phyloP scores from a whole-genome alignment of 1,140 invertebrate species.

The Gonatopus flavifemur region DNA sequence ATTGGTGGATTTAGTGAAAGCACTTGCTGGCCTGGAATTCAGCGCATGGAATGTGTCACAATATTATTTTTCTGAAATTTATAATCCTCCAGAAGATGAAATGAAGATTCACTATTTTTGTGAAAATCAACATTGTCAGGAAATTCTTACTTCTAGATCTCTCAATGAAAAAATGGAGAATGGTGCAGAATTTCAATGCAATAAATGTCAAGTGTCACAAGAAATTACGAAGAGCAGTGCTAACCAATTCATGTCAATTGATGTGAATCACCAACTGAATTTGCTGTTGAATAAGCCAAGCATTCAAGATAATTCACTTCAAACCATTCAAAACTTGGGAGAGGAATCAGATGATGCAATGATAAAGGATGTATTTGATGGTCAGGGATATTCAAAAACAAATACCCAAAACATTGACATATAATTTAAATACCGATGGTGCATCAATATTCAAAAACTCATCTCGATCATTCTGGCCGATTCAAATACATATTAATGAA shows the following conservation, averaged over 20 bases:
- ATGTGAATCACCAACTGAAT: slow-evolving; percentile 22
- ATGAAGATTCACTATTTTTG: too few species aligned
- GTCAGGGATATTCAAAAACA: not conserved
- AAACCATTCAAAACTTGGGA: not conserved
- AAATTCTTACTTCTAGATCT: too few species aligned
- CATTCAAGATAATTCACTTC: not conserved
- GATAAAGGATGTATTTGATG: slow-evolving; percentile 1
- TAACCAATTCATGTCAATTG: slow-evolving; percentile 15
- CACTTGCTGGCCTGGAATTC: too few species aligned
- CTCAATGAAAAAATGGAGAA: too few species aligned
- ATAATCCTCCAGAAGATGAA: too few species aligned
- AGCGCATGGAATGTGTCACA: too few species aligned
- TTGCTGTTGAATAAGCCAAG: slow-evolving; percentile 6
- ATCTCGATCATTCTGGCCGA: slow-evolving; percentile 14
- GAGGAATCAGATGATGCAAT: not conserved
- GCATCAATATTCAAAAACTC: slow-evolving; percentile 16
- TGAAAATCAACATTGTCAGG: too few species aligned
- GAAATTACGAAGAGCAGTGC: too few species aligned
- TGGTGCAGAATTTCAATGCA: too few species aligned
- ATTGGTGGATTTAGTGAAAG: too few species aligned
- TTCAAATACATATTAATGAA: slow-evolving; percentile 21
- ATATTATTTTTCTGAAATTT: too few species aligned
- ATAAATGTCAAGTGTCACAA: too few species aligned
- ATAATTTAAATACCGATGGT: slow-evolving; percentile 25
- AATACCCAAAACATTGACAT: not conserved